Base-by-base conservation (phyloP, 1,140 invertebrate genomes). In the Drosophila prosaltans region DNA sequence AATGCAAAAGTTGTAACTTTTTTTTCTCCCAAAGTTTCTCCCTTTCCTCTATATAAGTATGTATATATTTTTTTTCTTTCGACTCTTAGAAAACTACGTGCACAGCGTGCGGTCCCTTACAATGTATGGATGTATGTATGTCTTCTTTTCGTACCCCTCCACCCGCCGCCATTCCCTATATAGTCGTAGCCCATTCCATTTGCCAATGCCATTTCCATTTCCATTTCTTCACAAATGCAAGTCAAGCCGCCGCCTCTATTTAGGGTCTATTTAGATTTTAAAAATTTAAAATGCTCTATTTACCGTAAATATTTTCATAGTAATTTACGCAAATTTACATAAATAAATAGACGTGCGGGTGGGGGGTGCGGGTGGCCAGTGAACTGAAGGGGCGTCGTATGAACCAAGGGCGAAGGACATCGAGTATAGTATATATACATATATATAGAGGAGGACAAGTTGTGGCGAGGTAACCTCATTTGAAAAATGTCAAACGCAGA, bases 321-420 rank as follows among this genome's bases (percentile, higher is more conserved):
- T 88, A 88, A 89, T 88, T 88, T 78, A 82, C 80, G 71, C 73
- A 88, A 89, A 88, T 88, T 88, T 89, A 80, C 84, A 88, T 88
- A 88, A 88, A 88, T 83, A 89, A 88, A 69, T 66, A 66, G 58
- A 70, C 41, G 55, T 45, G 68, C 21, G 51, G 30, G 1, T 55
- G 55, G 30, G 16, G 16, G 16, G 16, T 16, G 16, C 16, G 16
- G 16, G 16, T 16, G 16, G 30, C 26, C 28, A 43, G 57, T 40
- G 28, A 51, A 26, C 21, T 26, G 45, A 51, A 24, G 45, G 24
- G 41, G 32, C 32, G 32, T 36, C 32, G 6, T 36, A 36, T 36
- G 6, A 36, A 36, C 32, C 30, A 43, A 9, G 39, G 39, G 10
- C 39, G 10, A 11, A 10, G 45, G 32, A 36, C 32, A 36, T 6